phyloP scores from a whole-genome alignment of 2,113 vertebrate genomes.

The Penelope pileata region DNA sequence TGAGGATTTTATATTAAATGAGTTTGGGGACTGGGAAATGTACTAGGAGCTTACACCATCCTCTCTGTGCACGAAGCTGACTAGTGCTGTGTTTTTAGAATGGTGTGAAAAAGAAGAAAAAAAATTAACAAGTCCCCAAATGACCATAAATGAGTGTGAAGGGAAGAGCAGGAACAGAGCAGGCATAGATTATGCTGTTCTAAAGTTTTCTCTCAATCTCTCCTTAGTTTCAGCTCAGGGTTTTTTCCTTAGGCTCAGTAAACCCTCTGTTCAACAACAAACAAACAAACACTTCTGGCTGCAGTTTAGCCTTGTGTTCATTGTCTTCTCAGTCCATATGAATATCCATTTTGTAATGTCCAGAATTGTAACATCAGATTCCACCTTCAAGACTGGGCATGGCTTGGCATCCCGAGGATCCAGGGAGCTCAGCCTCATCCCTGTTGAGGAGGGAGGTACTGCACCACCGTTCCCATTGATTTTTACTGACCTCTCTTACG shows the following conservation, averaged over 20 bases:
- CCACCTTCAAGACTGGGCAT: background rate
- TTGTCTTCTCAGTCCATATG: background rate
- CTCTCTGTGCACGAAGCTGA: background rate
- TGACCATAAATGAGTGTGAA: background rate
- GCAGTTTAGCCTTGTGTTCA: background rate
- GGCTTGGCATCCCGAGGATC: background rate
- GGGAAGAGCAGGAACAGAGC: constrained; percentile 7
- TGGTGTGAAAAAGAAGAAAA: background rate
- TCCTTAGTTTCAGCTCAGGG: background rate
- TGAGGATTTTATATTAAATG: constrained; percentile 50
- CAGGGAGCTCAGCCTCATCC: background rate
- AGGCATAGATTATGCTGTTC: background rate
- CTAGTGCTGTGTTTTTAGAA: background rate
- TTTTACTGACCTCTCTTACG: background rate
- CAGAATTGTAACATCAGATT: background rate
- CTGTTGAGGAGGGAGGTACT: background rate
- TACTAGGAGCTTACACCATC: background rate
- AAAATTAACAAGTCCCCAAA: background rate
- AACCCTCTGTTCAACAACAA: background rate
- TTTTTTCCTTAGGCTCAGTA: background rate
- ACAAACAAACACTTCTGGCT: background rate
- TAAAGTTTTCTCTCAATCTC: background rate
- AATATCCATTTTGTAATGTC: background rate
- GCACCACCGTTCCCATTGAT: background rate
- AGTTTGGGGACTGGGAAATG: constrained; percentile 48